Evolutionary conservation across 2,888 invertebrate genomes (phyloP), one percentile per base, ranked within the genome.

Genomic region (Lasioglossum oenotherae): DNA sequence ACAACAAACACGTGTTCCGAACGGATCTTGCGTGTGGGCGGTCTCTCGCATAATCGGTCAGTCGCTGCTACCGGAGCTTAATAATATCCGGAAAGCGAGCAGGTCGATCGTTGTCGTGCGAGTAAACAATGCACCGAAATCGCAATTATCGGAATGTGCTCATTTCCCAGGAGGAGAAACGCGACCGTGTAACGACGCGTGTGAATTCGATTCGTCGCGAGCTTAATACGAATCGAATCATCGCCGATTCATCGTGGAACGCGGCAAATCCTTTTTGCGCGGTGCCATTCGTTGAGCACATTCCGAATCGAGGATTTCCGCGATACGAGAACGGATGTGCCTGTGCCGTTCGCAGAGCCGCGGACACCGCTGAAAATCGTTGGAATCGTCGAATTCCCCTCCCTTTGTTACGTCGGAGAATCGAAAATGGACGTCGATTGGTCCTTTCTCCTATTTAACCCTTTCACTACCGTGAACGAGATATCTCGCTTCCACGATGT

Each of bases 161-260:
- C 82, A 82, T 80, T 86, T 86, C 73, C 69, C 72, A 82, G 76
- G 76, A 75, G 82, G 53, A 78, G 78, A 67, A 69, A 53, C 49
- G 78, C n/a, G 75, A 35, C 27, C 75, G 78, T 69, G 86, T 86
- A 87, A 87, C 87, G 78, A 87, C 77, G 84, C 90, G 86, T 89
- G 64, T 82, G 82, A 90, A 89, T 86, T 84, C 86, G 88, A 88
- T 90, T 81, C 81, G 82, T 86, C 88, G 86, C 82, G 80, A 71
- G 82, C 78, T 82, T 80, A 87, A 80, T 75, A 77, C 53, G 86
- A 84, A 88, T 89, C 90, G 80, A 88, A 88, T 88, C 89, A 90
- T 82, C 88, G 84, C 80, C 80, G 86, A 84, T 84, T 90, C 88
- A 88, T 90, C 88, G 84, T 80, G 86, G 86, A 73, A 85, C 84